phyloP scores from a whole-genome alignment of 1,140 invertebrate genomes.

The Atopsyche davidsoni region DNA sequence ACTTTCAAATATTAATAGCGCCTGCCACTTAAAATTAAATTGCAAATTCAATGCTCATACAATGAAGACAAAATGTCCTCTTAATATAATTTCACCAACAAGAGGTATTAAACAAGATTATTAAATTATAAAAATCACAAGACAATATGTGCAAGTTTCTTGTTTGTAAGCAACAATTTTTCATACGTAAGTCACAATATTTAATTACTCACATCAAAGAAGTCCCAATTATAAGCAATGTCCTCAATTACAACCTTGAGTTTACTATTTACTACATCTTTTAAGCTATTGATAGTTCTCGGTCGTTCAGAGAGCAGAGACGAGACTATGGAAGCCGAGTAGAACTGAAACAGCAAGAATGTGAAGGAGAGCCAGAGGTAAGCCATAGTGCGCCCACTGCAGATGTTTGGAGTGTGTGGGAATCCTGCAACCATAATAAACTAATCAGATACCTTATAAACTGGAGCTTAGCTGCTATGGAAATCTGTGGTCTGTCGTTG shows the following conservation, averaged over 20 bases:
- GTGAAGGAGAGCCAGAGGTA: conserved; percentile 48
- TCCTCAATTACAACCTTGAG: conserved; percentile 50
- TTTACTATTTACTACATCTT: conserved; percentile 48
- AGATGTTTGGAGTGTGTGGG: conserved; percentile 12
- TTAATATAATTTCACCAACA: too few species aligned
- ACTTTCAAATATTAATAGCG: neutral
- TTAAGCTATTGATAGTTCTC: conserved; percentile 47
- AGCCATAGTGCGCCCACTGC: conserved; percentile 36
- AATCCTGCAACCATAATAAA: conserved; percentile 19
- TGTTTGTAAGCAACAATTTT: too few species aligned
- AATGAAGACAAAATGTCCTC: too few species aligned
- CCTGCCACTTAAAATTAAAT: too few species aligned
- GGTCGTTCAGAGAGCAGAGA: conserved; percentile 53
- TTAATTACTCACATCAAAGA: conserved; percentile 38
- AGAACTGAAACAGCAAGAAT: conserved; percentile 54
- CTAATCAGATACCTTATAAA: conserved; percentile 1
- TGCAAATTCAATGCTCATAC: too few species aligned
- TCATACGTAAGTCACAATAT: too few species aligned
- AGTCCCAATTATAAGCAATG: conserved; percentile 44
- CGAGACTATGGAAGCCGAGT: conserved; percentile 58
- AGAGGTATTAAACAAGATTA: too few species aligned
- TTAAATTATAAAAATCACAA: too few species aligned
- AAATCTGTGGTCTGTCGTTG: neutral
- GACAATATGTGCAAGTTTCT: too few species aligned
- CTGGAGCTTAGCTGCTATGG: neutral